Evolutionary conservation across 2,797 vertebrate species (phyloP), one percentile per base, ranked within the genome.

Genomic region (Melopsittacus undulatus): DNA sequence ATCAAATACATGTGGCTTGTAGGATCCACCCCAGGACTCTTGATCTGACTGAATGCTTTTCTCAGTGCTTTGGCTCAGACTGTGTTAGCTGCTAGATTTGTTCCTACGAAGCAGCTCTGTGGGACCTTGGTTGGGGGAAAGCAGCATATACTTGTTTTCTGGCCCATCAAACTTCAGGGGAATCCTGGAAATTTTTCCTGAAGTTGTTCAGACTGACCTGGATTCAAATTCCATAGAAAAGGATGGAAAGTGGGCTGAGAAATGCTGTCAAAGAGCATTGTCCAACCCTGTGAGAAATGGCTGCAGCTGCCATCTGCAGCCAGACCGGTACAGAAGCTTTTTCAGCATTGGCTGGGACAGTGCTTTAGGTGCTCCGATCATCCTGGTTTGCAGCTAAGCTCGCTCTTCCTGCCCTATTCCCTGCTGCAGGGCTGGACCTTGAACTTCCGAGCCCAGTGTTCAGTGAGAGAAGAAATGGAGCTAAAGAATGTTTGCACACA

Each of bases 41-140:
- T 18, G 42, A 43, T 43, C 43, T 18, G 42, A 8, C 42, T 43
- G 42, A 43, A 43, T 43, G 42, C 42, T 43, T 43, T 43, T 17
- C 42, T 43, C 42, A 43, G 42, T 43, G 42, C 42, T 43, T 43
- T 43, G 42, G 42, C 42, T 43, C 42, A 43, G 42, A 45, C 85
- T 63, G 74, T 11, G 26, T 61, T 84, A 84, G 77, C 30, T 34
- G 57, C 92, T 94, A 95, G 95, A 92, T 75, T 89, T 6, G 22
- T 79, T 96, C 91, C 87, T 84, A 88, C 87, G 36, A 32, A 91
- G 85, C 85, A 90, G 95, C 83, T 59, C 56, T 59, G 11, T 80
- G 91, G 89, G 91, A 92, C 73, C 77, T 91, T 84, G 87, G 90
- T 84, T 11, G 7, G 3, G 21, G 42, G 89, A 62, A 90, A 94